Base-by-base conservation (phyloP, 1,140 invertebrate species). In the Pseudomyrmex flavicornis region DNA sequence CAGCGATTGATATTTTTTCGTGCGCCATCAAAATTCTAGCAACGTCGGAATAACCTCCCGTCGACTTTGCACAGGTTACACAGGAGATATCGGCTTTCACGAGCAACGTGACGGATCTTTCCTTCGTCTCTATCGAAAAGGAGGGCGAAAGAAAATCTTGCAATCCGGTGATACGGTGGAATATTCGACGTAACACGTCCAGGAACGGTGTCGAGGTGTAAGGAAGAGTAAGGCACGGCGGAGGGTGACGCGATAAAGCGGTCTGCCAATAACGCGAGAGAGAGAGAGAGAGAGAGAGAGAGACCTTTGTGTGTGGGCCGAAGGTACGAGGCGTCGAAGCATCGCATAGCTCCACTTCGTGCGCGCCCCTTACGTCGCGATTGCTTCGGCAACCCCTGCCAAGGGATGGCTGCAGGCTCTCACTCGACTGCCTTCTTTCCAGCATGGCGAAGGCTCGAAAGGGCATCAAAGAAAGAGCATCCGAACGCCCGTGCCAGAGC, bases 381-480 rank as follows among this genome's bases (percentile, higher is more conserved):
- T 56, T 66, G 46, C 35, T 54, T n/a, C 9, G 15, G 48, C 59
- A 66, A 44, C 76, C 74, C 82, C 56, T 65, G 66, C 56, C 80
- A 79, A 84, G 88, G 84, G 85, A 85, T 87, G 84, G 75, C 80
- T 82, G 85, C 83, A 84, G 80, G 44, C 82, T 90, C 87, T 89
- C 89, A 85, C 90, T 88, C 85, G 90, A 85, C 90, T 90, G 86
- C 83, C 74, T 87, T 70, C 84, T 70, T 65, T 70, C 52, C 76
- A 66, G 63, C 63, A 50, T 82, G 63, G 79, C 26, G 75, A 89
- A 85, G 85, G 84, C 89, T 89, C 76, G 89, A 83, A 88, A 87
- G 82, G 84, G 86, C 90, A 91, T 91, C 90, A 91, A 91, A 91
- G 90, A 86, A 89, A 88, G 89, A 87, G 70, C n/a, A n/a, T n/a